Conservation (phyloP, 2,888 invertebrate genomes). For the Drosophila lacicola region DNA sequence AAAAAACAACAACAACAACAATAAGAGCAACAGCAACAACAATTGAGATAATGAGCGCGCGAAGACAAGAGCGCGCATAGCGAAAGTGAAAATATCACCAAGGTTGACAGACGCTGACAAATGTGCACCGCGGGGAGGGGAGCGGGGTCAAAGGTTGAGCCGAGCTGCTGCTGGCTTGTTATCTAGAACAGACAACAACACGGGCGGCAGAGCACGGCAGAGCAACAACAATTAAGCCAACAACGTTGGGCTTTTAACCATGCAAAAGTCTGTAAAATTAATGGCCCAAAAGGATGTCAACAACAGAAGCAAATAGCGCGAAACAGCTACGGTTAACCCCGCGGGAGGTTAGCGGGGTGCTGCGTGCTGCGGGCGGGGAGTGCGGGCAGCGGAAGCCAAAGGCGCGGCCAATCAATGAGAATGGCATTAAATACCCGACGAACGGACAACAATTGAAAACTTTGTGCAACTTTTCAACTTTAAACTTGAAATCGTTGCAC, state of each 20-base stretch:
- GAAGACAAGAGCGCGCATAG: constrained; percentile 41
- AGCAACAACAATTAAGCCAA: constrained; percentile 42
- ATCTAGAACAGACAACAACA: constrained; percentile 43
- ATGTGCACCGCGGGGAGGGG: constrained; percentile 18
- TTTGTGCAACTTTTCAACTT: constrained; percentile 51
- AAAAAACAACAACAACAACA: constrained; percentile 35
- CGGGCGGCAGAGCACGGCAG: neutral
- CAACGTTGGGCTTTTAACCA: constrained; percentile 45
- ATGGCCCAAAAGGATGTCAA: constrained; percentile 74
- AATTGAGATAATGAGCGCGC: constrained; percentile 74
- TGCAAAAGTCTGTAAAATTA: constrained; percentile 72
- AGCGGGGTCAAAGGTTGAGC: constrained; percentile 13
- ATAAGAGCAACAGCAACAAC: constrained; percentile 48
- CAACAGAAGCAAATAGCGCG: constrained; percentile 33
- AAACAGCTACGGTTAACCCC: constrained; percentile 45
- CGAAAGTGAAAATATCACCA: constrained; percentile 64
- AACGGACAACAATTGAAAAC: constrained; percentile 40
- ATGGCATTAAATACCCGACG: constrained; percentile 34
- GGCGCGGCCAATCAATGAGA: constrained; percentile 45
- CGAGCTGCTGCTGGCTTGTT: constrained; percentile 19
- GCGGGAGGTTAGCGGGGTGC: neutral
- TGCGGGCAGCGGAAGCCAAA: too few species aligned
- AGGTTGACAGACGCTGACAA: constrained; percentile 61
- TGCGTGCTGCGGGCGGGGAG: neutral
- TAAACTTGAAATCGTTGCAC: constrained; percentile 46